Evolutionary conservation across 2,113 vertebrate genomes (phyloP).

Genomic region (Corythaixoides concolor): DNA sequence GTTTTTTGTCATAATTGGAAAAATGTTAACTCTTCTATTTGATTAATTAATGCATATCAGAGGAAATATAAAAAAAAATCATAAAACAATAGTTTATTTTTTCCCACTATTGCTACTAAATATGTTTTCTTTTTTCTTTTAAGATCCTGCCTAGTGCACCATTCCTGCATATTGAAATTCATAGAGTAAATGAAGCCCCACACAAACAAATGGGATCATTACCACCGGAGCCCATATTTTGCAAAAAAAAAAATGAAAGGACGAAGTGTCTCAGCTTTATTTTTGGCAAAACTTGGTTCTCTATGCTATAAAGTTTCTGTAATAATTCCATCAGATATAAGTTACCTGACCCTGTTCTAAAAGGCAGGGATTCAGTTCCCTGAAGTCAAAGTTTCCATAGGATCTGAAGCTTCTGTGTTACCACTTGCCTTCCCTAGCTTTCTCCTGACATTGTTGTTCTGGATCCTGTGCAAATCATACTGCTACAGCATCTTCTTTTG

Average conservation of each 20-base stretch:
- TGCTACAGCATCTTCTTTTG: neutral
- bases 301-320: neutral
- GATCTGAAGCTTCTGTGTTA: neutral
- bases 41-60: neutral
- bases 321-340: neutral
- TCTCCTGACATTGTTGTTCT: neutral
- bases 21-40: neutral
- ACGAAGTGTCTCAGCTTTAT: neutral
- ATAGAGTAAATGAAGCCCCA: neutral
- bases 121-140: neutral
- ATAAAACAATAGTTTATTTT: too few relatives aligned
- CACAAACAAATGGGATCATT: neutral
- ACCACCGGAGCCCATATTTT: neutral
- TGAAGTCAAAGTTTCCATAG: neutral
- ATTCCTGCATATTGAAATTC: neutral
- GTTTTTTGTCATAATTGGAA: neutral
- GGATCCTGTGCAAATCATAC: neutral
- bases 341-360: neutral
- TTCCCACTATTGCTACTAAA: neutral
- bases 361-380: neutral
- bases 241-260: neutral
- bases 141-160: neutral
- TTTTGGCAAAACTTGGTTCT: neutral
- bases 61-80: too few relatives aligned
- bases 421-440: neutral